phyloP scores from a whole-genome alignment of 2,888 invertebrate species.

The Brachylomia viminalis region DNA sequence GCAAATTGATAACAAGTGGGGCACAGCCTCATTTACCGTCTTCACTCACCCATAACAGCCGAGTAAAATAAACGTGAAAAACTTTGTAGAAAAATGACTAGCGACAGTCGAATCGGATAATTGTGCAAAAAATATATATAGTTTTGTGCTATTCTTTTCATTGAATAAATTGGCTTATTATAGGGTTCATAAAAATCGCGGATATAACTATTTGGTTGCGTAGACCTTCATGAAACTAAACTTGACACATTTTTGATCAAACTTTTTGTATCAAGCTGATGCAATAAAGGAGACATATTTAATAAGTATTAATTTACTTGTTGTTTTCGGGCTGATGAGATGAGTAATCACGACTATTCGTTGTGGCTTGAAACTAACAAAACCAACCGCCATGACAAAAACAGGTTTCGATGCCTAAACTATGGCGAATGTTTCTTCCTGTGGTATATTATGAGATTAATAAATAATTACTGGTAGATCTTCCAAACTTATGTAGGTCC shows the following conservation, averaged over 20 bases:
- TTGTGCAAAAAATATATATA: slow-evolving; percentile 22
- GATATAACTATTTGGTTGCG: neutral
- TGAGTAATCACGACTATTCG: neutral
- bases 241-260: slow-evolving; percentile 11
- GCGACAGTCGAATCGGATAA: slow-evolving; percentile 20
- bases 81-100: slow-evolving; percentile 2
- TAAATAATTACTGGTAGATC: neutral
- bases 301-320: neutral
- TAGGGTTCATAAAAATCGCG: neutral
- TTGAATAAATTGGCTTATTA: neutral
- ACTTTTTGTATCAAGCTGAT: neutral
- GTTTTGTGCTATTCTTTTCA: neutral
- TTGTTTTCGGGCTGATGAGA: neutral
- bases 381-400: neutral
- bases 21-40: slow-evolving; percentile 46
- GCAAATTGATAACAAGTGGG: slow-evolving; percentile 54
- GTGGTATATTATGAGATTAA: neutral
- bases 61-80: slow-evolving; percentile 37
- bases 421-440: neutral
- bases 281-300: neutral
- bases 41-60: slow-evolving; percentile 43
- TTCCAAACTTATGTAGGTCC: neutral
- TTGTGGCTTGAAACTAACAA: neutral
- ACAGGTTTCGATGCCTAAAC: neutral
- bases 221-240: slow-evolving; percentile 3